Evolutionary conservation across 2,888 invertebrate species (phyloP), one percentile per base, ranked within the genome.

Genomic region (Netelia virgata): DNA sequence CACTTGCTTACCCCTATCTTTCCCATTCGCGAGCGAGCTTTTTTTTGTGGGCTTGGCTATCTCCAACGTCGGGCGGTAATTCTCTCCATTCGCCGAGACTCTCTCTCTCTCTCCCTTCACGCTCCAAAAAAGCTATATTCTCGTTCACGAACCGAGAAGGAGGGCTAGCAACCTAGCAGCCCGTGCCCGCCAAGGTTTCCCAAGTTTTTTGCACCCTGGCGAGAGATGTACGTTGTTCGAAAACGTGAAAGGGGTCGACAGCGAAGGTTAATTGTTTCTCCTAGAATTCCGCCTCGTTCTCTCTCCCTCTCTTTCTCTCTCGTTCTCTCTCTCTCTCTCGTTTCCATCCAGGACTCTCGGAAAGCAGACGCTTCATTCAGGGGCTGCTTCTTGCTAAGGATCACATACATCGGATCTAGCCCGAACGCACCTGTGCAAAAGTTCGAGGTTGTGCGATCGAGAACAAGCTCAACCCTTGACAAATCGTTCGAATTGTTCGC

Each of bases 221-320:
- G 79, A 6, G 36, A 36, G 36, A 77, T 81, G 82, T 82, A 84
- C 75, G 78, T 86, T 82, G 82, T 73, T 78, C 82, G 78, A 75
- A 82, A 84, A 81, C 83, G 55, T 70, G 84, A 78, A 70, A 85
- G 82, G 85, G 85, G 85, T 75, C 68, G 76, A 76, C 74, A 82
- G 81, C 41, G 82, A 73, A 78, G 81, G 86, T 85, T 86, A 86
- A 86, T 86, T 86, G 86, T 86, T 86, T 85, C 85, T 72, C 80
- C 57, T 64, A 41, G 73, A 66, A 41, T 28, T 59, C 55, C 28
- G 36, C 20, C n/a, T n/a, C n/a, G n/a, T 66, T 55, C 55, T 55
- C 55, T 16, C 2, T 55, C 14, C 14, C 55, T 55, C 55, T 55
- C 0, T 55, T 6, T 55, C 55, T 55, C 55, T n/a, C 55, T 55